phyloP scores from a whole-genome alignment of 1,140 invertebrate species.

The Pseudomyrmex gracilis region DNA sequence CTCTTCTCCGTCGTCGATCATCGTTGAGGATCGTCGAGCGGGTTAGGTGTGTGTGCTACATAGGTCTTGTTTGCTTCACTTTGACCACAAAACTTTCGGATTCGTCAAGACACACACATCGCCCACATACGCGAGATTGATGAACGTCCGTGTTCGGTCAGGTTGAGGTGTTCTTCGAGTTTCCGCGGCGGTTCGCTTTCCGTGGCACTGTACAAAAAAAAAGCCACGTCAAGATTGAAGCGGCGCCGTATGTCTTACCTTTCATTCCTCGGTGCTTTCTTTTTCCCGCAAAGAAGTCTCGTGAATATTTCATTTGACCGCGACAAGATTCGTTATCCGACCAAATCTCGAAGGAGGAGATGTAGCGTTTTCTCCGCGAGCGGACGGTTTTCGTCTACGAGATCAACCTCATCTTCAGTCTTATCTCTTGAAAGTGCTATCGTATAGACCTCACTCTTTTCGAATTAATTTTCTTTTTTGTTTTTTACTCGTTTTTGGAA shows the following conservation, averaged over 20 bases:
- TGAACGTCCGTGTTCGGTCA: constrained; percentile 2
- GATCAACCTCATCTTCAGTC: constrained; percentile 10
- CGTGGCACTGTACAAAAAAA: constrained; percentile 42
- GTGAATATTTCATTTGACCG: constrained; percentile 55
- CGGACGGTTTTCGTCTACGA: background rate
- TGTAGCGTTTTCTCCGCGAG: constrained; percentile 11
- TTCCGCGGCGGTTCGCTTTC: constrained; percentile 38
- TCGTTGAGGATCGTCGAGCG: background rate
- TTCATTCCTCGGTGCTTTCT: constrained; percentile 1
- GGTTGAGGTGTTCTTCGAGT: constrained; percentile 26
- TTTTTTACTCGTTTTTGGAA: background rate
- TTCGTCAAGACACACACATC: constrained; percentile 19
- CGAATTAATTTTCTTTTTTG: background rate
- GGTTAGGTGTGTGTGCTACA: constrained; percentile 1
- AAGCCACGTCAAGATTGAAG: constrained; percentile 41
- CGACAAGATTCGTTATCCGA: constrained; percentile 41
- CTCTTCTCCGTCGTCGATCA: background rate
- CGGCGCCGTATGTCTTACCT: constrained; percentile 14
- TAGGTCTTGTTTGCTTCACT: constrained; percentile 27
- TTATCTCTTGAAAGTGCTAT: background rate
- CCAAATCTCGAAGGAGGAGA: constrained; percentile 14
- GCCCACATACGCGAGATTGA: constrained; percentile 12
- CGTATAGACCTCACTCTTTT: background rate
- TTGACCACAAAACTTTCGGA: constrained; percentile 39
- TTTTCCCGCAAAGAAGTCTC: constrained; percentile 11